Evolutionary conservation across 2,797 vertebrate species (phyloP).

Genomic region (Sebastes trivittatus): DNA sequence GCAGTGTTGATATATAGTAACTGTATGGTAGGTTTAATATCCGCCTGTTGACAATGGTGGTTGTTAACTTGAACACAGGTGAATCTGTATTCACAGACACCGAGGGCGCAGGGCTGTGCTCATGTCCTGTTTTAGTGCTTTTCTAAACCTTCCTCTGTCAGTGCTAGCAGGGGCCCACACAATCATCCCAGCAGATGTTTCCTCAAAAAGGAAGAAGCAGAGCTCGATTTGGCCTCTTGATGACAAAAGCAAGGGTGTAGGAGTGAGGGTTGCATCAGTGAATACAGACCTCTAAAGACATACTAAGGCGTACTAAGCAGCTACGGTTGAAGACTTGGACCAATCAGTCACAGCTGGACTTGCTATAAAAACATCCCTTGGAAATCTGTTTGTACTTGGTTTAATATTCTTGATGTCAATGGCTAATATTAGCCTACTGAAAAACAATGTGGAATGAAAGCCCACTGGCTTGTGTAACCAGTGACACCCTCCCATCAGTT

Average conservation of each 20-base stretch:
- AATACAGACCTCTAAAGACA: background rate
- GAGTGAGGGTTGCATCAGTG: background rate
- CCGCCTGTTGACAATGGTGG: background rate
- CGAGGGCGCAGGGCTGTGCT: background rate
- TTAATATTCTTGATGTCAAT: constrained; percentile 1
- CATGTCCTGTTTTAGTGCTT: constrained; percentile 12
- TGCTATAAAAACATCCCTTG: background rate
- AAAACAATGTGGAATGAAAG: constrained; percentile 15
- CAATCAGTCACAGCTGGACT: background rate
- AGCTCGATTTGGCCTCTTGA: constrained; percentile 23
- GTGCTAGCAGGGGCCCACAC: constrained; percentile 22
- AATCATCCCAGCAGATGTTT: constrained; percentile 73
- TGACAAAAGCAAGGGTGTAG: constrained; percentile 11
- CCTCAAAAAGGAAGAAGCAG: constrained; percentile 55
- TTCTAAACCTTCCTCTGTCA: constrained; percentile 24
- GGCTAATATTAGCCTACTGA: constrained; percentile 23
- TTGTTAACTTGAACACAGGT: background rate
- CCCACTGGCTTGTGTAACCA: constrained; percentile 7
- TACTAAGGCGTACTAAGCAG: background rate
- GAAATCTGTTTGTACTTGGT: background rate
- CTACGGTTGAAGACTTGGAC: background rate
- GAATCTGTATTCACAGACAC: background rate
- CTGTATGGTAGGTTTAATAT: background rate
- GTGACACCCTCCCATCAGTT: background rate
- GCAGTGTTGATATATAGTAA: background rate